Percentiles rank a stretch among this genome's conserved stretches.
These are phyloP conservation scores for Scleropages formosus DNA, from an alignment of 2,797 vertebrate species.

Conservation along the genomic window DNA sequence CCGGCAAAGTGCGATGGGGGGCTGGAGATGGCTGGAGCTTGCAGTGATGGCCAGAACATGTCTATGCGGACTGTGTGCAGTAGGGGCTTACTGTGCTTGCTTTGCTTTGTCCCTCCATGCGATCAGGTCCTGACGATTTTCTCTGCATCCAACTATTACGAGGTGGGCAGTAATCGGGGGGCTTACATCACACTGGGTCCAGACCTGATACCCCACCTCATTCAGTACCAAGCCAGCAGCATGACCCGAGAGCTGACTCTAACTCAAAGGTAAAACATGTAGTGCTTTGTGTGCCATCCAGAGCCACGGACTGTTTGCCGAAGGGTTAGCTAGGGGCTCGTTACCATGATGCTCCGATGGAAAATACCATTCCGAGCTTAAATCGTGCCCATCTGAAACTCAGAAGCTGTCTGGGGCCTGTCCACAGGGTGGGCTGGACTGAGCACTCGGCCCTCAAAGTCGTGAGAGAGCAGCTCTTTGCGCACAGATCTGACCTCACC, in stretches of 20 bases:
- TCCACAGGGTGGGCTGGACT: slow-evolving; percentile 78
- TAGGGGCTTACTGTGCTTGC: background rate
- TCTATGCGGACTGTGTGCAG: too few species aligned
- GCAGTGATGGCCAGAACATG: too few species aligned
- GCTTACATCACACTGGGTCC: slow-evolving; percentile 87
- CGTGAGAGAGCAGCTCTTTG: slow-evolving; percentile 84
- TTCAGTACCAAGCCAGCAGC: slow-evolving; percentile 86
- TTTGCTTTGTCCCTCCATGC: background rate
- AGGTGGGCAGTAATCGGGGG: slow-evolving; percentile 90
- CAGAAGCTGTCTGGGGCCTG: background rate
- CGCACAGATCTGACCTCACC: slow-evolving; percentile 84
- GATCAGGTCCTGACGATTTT: slow-evolving; percentile 75
- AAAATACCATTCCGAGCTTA: background rate
- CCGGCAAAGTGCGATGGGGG: background rate
- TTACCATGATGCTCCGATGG: background rate
- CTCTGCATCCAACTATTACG: slow-evolving; percentile 89
- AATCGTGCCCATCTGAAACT: too few species aligned
- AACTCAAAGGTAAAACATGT: slow-evolving; percentile 77
- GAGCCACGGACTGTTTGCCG: background rate
- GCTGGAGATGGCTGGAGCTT: background rate
- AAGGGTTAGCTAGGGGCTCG: background rate
- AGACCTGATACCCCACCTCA: slow-evolving; percentile 79
- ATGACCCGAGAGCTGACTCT: slow-evolving; percentile 75
- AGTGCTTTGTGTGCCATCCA: background rate
- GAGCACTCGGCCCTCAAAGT: slow-evolving; percentile 87